Evolutionary conservation across 2,113 vertebrate species (phyloP), one percentile per base, ranked within the genome.

Genomic region (Casuarius casuarius): DNA sequence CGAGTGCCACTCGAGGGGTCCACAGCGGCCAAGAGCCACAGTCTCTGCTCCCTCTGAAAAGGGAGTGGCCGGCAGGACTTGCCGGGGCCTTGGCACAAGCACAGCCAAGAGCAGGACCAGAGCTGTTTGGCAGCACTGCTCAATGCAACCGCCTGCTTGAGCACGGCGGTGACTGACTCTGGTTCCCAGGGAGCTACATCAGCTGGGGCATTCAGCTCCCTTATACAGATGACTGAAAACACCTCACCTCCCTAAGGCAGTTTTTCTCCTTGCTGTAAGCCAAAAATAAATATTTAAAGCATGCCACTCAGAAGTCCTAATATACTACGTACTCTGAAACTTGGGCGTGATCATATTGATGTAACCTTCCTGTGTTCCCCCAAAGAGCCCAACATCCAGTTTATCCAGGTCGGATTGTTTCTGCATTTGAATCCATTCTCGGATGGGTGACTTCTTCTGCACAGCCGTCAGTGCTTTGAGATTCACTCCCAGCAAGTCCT

Each of bases 281-380:
- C 46, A 6, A 10, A 35, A n/a, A 6, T 0, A 26, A 67, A 5
- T 31, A 51, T 3, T 4, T 12, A 12, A 28, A 75, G 2, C 42
- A 15, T 58, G 29, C 4, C 5, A 40, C 9, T 2, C 28, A 38
- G 79, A 42, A 29, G 19, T 2, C 40, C 66, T 23, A 12, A 4
- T 5, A 17, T 4, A 14, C 8, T 40, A 85, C 89, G 0, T 62
- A 97, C 97, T 0, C 40, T 54, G 31, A n/a, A 80, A 77, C 9
- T 7, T 80, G 42, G 94, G 95, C 0, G 22, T 42, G 59, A 80
- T 1, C 0, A 98, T 9, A 89, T 97, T 70, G 2, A 98, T 83
- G 67, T 97, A 98, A 21, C 98, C 97, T 12, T 97, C 96, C 28
- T 97, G 98, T 0, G 87, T 22, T 22, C 98, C 97, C 2, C 98